These are phyloP conservation scores for Drosophila multiciliata DNA, from an alignment of 2,888 invertebrate species.

Conservation along the genomic window DNA sequence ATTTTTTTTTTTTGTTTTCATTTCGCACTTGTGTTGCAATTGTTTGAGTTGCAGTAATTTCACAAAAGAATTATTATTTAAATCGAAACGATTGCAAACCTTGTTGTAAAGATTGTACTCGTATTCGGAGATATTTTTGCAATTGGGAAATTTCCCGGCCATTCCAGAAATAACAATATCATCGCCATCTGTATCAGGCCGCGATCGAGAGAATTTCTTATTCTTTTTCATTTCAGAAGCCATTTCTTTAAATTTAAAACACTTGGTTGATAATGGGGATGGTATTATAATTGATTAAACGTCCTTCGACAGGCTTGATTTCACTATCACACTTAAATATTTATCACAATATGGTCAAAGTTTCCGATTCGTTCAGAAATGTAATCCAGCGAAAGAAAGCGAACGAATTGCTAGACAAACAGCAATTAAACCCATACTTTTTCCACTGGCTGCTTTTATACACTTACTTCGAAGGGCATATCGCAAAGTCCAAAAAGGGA, in stretches of 20 bases:
- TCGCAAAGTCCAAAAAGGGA: constrained; percentile 71
- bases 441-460: constrained; percentile 43
- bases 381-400: constrained; percentile 49
- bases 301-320: constrained; percentile 13
- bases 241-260: constrained; percentile 53
- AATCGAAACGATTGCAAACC: constrained; percentile 77
- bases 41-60: neutral
- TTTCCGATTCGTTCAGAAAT: constrained; percentile 14
- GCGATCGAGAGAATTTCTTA: constrained; percentile 79
- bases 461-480: constrained; percentile 33
- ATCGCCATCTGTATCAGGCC: constrained; percentile 85
- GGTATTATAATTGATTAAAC: constrained; percentile 10
- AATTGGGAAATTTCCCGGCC: constrained; percentile 88
- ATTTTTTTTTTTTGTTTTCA: neutral
- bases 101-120: constrained; percentile 87
- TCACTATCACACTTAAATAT: constrained; percentile 30
- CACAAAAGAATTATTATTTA: neutral
- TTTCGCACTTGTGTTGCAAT: neutral
- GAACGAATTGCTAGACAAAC: constrained; percentile 78
- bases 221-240: constrained; percentile 54
- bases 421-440: constrained; percentile 75
- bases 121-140: constrained; percentile 88
- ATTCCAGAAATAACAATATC: constrained; percentile 87
- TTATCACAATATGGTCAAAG: constrained; percentile 25
- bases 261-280: constrained; percentile 18